phyloP scores from a whole-genome alignment of 2,797 vertebrate genomes.

The Oophaga sylvatica region DNA sequence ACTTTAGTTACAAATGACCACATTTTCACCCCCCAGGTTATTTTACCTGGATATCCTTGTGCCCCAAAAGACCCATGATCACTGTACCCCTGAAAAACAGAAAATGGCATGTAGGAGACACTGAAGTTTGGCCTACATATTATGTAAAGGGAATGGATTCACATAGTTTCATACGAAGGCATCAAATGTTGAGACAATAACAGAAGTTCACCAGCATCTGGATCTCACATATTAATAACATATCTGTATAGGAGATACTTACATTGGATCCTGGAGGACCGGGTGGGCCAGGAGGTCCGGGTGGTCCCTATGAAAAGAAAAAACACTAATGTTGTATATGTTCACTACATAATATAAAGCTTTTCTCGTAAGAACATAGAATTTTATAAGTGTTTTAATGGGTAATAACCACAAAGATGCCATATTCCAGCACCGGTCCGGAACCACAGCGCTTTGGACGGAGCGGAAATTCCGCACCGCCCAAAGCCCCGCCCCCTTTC shows the following conservation, averaged over 20 bases:
- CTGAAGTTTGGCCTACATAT: background rate
- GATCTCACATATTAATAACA: background rate
- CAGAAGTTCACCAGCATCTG: background rate
- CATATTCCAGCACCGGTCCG: background rate
- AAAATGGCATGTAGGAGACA: background rate
- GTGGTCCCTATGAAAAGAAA: constrained; percentile 70
- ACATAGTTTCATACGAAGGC: background rate
- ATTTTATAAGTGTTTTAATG: no score
- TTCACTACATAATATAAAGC: no score
- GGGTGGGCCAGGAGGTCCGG: constrained; percentile 78
- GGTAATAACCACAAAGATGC: background rate
- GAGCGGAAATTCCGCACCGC: no score
- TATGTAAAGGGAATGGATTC: background rate
- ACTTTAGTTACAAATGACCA: background rate
- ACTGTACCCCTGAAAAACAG: constrained; percentile 68
- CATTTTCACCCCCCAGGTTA: background rate
- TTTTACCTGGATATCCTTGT: constrained; percentile 70
- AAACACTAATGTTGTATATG: background rate
- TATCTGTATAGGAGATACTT: constrained; percentile 23
- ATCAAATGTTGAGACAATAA: background rate
- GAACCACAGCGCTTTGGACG: no score
- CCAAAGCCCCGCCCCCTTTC: no score
- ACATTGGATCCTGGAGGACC: constrained; percentile 76
- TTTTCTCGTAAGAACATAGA: no score
- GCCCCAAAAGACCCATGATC: constrained; percentile 63